Base-by-base conservation (phyloP, 2,888 invertebrate species). In the Pecten maximus region DNA sequence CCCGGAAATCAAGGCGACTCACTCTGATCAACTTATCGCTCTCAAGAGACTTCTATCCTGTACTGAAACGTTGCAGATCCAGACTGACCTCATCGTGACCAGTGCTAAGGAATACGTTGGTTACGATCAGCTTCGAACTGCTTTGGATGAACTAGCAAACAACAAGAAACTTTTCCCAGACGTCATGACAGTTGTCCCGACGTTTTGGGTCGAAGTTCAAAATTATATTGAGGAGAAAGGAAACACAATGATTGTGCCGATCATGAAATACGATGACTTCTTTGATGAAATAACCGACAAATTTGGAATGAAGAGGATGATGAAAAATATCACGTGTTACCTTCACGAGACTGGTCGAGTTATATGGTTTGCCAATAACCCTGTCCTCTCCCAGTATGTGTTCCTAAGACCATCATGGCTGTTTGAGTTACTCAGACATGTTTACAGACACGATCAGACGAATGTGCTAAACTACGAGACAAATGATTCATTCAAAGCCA, bases 201-300 rank as follows among this genome's bases (percentile, higher is more conserved):
- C 96, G 23, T 95, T 96, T 90, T 96, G 96, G 96, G 93, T 95
- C 8, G 96, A 96, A 60, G 96, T 96, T 23, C 96, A 96, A 91
- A 93, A 93, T 87, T 95, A 94, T 89, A 90, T 96, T 15, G 96
- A 96, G 91, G 96, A 96, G 87, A 93, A 94, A 60, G 96, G 96
- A 16, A 95, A 95, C 91, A 92, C 93, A 15, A 94, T 96, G 94
- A 89, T 93, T 8, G 93, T 96, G 19, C 96, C 96, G 4, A 93
- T 96, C 16, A 93, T 96, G 92, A 93, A 92, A 39, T 95, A 95
- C 94, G 94, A 95, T 2, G 95, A 94, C 40, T 96, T 94, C 91
- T 93, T 93, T 40, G 94, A 95, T 87, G 95, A 96, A 88, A 93
- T 96, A 16, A 94, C 94, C 16, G 93, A 92, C 28, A 95, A 95